These are phyloP conservation scores for Symphodus melops DNA, from an alignment of 2,113 vertebrate species.

Conservation along the genomic window DNA sequence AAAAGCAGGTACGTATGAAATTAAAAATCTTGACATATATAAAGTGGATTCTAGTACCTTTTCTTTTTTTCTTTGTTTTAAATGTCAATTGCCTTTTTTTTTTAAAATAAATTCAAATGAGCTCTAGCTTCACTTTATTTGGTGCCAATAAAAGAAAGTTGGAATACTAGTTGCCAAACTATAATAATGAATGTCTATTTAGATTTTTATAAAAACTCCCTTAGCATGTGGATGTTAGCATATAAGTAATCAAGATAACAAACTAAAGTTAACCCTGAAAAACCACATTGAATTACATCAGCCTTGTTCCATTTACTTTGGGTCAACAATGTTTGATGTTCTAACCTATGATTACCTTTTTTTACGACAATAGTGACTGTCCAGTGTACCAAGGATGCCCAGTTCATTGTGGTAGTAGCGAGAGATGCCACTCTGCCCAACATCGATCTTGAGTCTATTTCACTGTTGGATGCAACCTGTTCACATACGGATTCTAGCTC, in stretches of 20 bases:
- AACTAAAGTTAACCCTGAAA: background rate
- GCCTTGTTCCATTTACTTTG: background rate
- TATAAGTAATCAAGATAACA: background rate
- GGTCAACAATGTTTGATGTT: background rate
- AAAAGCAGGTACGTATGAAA: constrained; percentile 60
- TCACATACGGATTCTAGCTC: constrained; percentile 60
- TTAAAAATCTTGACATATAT: too few relatives aligned
- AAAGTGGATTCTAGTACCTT: too few relatives aligned
- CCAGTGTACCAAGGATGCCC: constrained; percentile 77
- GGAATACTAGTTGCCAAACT: background rate
- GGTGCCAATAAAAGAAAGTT: background rate
- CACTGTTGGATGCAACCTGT: constrained; percentile 57
- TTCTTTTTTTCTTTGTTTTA: too few relatives aligned
- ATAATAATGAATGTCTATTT: too few relatives aligned
- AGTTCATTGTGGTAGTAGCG: constrained; percentile 76
- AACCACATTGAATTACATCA: background rate
- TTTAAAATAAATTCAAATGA: background rate
- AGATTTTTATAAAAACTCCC: too few relatives aligned
- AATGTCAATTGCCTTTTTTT: background rate
- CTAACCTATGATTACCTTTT: background rate
- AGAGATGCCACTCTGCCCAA: constrained; percentile 70
- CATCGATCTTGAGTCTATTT: constrained; percentile 58
- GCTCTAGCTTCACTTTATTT: background rate
- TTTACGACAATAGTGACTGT: constrained; percentile 72
- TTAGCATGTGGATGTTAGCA: background rate